Evolutionary conservation across 2,797 vertebrate genomes (phyloP), one percentile per base, ranked within the genome.

Genomic region (Oreochromis grahami): DNA sequence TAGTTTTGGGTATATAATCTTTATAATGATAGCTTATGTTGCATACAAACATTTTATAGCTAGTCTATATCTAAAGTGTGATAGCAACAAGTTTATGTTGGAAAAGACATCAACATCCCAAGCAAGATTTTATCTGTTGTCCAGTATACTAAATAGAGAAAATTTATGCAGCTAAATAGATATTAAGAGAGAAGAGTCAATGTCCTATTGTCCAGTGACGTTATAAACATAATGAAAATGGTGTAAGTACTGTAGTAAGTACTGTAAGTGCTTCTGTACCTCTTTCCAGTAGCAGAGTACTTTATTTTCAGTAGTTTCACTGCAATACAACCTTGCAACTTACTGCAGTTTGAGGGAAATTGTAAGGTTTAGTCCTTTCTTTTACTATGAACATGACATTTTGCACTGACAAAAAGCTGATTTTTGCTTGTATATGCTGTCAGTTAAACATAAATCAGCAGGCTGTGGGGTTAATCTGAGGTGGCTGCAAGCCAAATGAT

Each of bases 381-480:
- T 63, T 36, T 63, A 36, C 12, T 68, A 41, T 68, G 21, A 17
- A 26, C 38, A 10, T 70, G 8, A 70, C 21, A 70, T 43, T 70
- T 70, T 43, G 38, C 65, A 43, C 36, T 43, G 38, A 17, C 45
- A 43, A 41, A 70, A 70, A 70, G 8, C 7, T 9, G 21, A 43
- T 70, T 26, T 70, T 70, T 26, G 1, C 34, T 26, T 43, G 3
- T 43, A 26, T 43, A 70, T 26, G 9, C 14, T 26, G 41, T 26
- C 38, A 70, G 38, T 26, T 45, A 70, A 26, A 63, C 26, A 10
- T 70, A 70, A 70, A 17, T 43, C 21, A 38, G 38, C 38, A 34
- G 85, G 90, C 89, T 89, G 84, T 50, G 86, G 89, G 92, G 93
- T 95, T 94, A 96, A 96, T 90, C 87, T 88, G 85, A 92, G 90